Conservation (phyloP, 2,888 invertebrate species). For the Phrixothrix hirtus region DNA sequence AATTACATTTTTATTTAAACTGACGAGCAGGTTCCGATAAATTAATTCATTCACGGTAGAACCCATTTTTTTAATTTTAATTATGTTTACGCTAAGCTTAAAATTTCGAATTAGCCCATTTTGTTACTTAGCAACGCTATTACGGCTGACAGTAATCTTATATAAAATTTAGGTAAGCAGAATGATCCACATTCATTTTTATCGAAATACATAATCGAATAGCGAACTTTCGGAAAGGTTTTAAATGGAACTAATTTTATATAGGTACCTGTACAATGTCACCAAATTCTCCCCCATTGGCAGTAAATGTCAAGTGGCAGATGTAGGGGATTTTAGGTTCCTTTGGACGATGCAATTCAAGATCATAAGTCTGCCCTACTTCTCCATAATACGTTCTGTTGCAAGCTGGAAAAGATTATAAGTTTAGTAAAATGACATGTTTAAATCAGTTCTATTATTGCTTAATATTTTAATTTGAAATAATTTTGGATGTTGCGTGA, state of each 20-base stretch:
- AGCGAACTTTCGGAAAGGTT: too few relatives aligned
- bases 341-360: slow-evolving; percentile 83
- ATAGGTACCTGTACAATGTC: slow-evolving; percentile 77
- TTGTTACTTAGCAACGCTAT: not conserved
- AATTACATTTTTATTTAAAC: slow-evolving; percentile 13
- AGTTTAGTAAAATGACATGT: too few relatives aligned
- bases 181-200: too few relatives aligned
- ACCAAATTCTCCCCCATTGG: slow-evolving; percentile 80
- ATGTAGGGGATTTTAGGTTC: slow-evolving; percentile 86
- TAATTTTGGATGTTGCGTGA: too few relatives aligned
- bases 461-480: too few relatives aligned
- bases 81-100: slow-evolving; percentile 1
- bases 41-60: slow-evolving; percentile 3
- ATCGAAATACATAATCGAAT: too few relatives aligned
- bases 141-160: too few relatives aligned
- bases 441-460: too few relatives aligned
- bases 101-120: not conserved
- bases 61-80: slow-evolving; percentile 1
- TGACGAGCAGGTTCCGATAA: slow-evolving; percentile 6
- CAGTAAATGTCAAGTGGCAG: slow-evolving; percentile 84
- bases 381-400: slow-evolving; percentile 91
- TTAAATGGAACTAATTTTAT: too few relatives aligned
- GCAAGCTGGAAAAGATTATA: slow-evolving; percentile 79
- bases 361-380: slow-evolving; percentile 81
- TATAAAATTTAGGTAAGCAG: too few relatives aligned